Percentiles rank a stretch among this genome's conserved stretches.
Evolutionary conservation across 2,113 vertebrate species (phyloP).

Genomic region (Sakesphorus luctuosus): DNA sequence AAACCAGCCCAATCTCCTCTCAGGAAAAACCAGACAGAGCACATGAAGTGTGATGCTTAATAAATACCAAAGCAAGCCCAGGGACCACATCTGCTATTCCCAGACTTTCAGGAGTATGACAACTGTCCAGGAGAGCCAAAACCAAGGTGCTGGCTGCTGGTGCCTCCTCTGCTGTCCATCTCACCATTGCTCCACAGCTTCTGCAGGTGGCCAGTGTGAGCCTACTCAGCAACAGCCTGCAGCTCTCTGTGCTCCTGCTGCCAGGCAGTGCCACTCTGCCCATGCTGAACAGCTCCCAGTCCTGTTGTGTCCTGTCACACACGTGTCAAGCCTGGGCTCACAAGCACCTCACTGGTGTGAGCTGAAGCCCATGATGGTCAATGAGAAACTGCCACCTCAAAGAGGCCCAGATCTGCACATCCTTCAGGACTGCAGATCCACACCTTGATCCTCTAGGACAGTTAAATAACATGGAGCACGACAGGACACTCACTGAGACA

Average conservation of each 20-base stretch:
- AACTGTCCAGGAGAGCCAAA: not conserved
- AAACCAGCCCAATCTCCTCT: not conserved
- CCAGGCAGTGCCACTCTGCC: not conserved
- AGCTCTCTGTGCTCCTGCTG: not conserved
- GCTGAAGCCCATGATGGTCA: rapidly evolving
- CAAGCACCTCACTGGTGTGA: not conserved
- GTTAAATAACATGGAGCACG: not conserved
- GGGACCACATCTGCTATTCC: not conserved
- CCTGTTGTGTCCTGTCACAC: not conserved
- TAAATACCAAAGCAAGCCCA: not conserved
- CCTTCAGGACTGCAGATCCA: not conserved
- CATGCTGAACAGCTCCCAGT: not conserved
- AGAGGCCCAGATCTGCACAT: not conserved
- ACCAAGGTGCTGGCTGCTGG: not conserved
- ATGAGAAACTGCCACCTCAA: not conserved
- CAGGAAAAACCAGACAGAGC: not conserved
- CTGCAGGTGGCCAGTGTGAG: not conserved
- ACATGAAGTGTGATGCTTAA: not conserved
- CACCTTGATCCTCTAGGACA: not conserved
- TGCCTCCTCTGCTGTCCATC: not conserved
- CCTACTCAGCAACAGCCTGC: not conserved
- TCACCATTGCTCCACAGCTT: not conserved
- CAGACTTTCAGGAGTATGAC: not conserved
- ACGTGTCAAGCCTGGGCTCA: not conserved
- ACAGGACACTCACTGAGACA: not conserved